Base-by-base conservation (phyloP, 2,113 vertebrate species). In the Leucosticte australis region DNA sequence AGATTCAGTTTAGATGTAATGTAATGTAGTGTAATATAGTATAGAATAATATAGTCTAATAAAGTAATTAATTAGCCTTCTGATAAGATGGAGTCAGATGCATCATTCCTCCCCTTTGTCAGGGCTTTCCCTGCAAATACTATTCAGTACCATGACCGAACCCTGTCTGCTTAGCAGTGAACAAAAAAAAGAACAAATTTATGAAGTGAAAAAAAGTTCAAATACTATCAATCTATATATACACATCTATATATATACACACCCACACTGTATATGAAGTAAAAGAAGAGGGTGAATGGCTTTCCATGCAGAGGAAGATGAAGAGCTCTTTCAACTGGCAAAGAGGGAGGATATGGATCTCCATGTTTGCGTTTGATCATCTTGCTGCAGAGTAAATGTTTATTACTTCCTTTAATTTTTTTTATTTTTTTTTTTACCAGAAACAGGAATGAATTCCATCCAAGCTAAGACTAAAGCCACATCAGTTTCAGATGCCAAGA, bases 191-290 rank as follows among this genome's bases (percentile, higher is more conserved):
- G 6, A 11, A 41, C 6, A 73, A 80, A 47, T 6, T n/a, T 33
- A 28, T 42, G 27, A 81, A 60, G 21, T 64, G 15, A 37, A 89
- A 91, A 71, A 5, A 3, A 1, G 26, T 35, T 69, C 10, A 57
- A 82, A 20, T 41, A 65, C 11, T 60, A 15, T 15, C 52, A 23
- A 39, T 26, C 10, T 11, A 15, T 20, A 33, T 14, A 22, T 11
- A 4, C 4, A 26, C 14, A 50, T 17, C 13, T 24, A 37, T 27
- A 1, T 30, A 20, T 30, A 10, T 7, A 30, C 2, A 23, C 3
- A 9, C 9, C 12, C 11, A 33, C 3, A 30, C 16, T 35, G 13
- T 24, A 15, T 21, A 59, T 62, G 13, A 47, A 81, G 9, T 42
- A 60, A 69, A 56, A 57, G 26, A 65, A 47, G 20, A 77, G 15